phyloP scores from a whole-genome alignment of 64 coral and sea anemone genomes.

The Porites lutea region DNA sequence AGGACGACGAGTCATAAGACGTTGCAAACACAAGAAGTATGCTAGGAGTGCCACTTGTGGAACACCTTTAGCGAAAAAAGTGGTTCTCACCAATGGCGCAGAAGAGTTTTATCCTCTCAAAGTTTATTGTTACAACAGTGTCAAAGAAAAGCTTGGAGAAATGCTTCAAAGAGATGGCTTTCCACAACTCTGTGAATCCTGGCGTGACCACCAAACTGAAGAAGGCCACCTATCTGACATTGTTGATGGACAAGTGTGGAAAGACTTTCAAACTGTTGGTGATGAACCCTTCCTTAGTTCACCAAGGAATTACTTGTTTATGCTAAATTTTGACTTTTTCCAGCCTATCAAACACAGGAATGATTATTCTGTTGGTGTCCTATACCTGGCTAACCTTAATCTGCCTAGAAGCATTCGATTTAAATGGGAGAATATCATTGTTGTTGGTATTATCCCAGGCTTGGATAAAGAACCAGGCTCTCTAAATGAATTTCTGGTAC shows the following conservation, averaged over 20 bases:
- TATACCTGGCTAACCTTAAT: conserved; percentile 32
- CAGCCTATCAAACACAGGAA: conserved; percentile 45
- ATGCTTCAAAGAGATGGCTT: conserved; percentile 28
- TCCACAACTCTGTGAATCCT: conserved; percentile 57
- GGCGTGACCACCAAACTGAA: conserved; percentile 15
- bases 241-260: conserved; percentile 37
- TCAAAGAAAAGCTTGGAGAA: conserved; percentile 33
- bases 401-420: conserved; percentile 8
- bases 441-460: conserved; percentile 26
- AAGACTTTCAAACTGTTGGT: conserved; percentile 37
- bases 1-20: not conserved
- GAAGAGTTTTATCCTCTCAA: conserved; percentile 58
- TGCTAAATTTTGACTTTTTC: conserved; percentile 53
- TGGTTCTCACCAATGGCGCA: conserved; percentile 29
- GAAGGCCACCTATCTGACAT: conserved; percentile 17
- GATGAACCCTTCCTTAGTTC: conserved; percentile 27
- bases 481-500: conserved; percentile 44
- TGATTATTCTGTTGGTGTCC: conserved; percentile 35
- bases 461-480: conserved; percentile 17
- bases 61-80: not conserved
- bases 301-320: conserved; percentile 43
- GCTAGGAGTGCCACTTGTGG: not conserved
- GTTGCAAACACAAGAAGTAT: not conserved
- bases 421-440: conserved; percentile 58
- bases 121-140: conserved; percentile 66